These are phyloP conservation scores for Laterallus jamaicensis DNA, from an alignment of 2,113 vertebrate genomes.

Conservation along the genomic window DNA sequence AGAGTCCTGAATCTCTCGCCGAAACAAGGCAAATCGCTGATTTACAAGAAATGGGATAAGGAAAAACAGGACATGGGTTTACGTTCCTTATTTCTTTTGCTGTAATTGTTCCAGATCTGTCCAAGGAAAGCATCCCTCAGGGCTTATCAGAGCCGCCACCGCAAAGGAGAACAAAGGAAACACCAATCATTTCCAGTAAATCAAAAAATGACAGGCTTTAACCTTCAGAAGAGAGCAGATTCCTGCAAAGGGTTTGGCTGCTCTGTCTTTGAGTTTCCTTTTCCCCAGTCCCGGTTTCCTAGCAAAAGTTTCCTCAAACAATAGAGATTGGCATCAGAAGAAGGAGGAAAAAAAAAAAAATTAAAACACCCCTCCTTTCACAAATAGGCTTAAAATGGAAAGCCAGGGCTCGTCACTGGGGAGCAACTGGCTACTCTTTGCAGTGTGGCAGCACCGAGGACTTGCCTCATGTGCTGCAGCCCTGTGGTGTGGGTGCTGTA, in stretches of 20 bases:
- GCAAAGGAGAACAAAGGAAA: conserved; percentile 66
- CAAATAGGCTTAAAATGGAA: conserved; percentile 14
- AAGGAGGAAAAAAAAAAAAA: neutral
- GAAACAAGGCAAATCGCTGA: neutral
- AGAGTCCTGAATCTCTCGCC: neutral
- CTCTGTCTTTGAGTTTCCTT: conserved; percentile 55
- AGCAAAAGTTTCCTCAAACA: conserved; percentile 45
- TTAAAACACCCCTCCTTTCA: neutral
- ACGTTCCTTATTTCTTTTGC: neutral
- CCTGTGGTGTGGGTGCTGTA: accelerated
- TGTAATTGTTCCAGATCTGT: conserved; percentile 22
- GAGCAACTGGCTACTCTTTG: neutral
- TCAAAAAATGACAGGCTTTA: conserved; percentile 58
- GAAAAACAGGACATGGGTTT: conserved; percentile 38
- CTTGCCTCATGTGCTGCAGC: accelerated
- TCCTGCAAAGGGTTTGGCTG: conserved; percentile 60
- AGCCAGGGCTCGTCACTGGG: neutral
- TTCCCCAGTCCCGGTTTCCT: conserved; percentile 38
- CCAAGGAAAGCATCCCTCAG: conserved; percentile 43
- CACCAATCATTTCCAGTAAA: conserved; percentile 66
- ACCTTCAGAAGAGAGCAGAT: conserved; percentile 58
- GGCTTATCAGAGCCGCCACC: conserved; percentile 55
- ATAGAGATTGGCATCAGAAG: conserved; percentile 40
- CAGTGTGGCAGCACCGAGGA: neutral
- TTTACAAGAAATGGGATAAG: neutral